Conservation (phyloP, 2,888 invertebrate species). For the Drosophila birchii region DNA sequence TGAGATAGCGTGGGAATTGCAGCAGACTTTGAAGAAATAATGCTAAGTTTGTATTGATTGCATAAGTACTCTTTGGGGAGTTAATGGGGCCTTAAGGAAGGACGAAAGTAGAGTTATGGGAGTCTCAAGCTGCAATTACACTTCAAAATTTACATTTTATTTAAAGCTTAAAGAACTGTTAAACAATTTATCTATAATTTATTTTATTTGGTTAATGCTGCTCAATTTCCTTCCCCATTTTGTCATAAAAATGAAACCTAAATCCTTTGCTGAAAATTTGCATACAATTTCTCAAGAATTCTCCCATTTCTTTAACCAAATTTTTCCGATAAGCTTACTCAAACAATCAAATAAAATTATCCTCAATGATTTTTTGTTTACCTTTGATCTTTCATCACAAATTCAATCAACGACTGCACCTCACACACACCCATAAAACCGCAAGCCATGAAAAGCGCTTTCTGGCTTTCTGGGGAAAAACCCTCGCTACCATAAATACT, state of each 20-base stretch:
- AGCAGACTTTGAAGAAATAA: constrained; percentile 4
- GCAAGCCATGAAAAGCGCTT: constrained; percentile 41
- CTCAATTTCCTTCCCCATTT: neutral
- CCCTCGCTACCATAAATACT: constrained; percentile 36
- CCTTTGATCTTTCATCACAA: constrained; percentile 33
- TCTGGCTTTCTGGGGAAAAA: neutral
- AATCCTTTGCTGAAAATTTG: neutral
- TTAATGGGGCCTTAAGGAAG: neutral
- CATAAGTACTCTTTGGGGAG: neutral
- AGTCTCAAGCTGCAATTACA: neutral
- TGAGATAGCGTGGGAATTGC: constrained; percentile 23
- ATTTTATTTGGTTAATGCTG: neutral
- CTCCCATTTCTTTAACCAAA: neutral
- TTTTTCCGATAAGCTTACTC: neutral
- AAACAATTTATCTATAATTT: neutral
- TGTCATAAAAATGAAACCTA: neutral
- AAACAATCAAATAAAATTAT: constrained; percentile 23
- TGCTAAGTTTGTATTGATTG: constrained; percentile 5
- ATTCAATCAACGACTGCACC: constrained; percentile 22
- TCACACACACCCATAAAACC: neutral
- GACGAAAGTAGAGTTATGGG: neutral
- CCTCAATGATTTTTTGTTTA: constrained; percentile 31
- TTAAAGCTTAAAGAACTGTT: neutral
- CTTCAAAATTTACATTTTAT: neutral
- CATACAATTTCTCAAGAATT: neutral